phyloP scores from a whole-genome alignment of 2,113 vertebrate species.

The Carettochelys insculpta region DNA sequence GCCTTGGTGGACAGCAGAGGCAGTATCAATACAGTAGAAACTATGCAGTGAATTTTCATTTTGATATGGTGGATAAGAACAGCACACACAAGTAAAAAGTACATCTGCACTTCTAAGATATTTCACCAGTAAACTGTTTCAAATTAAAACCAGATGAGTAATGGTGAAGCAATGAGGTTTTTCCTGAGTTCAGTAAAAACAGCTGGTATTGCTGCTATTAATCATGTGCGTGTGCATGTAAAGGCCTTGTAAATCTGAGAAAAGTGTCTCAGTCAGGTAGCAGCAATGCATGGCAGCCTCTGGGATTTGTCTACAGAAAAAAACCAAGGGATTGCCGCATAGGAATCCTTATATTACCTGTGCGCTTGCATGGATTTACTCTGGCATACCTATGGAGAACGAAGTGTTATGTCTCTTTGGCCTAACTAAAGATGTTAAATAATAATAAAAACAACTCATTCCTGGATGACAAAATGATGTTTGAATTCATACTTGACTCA shows the following conservation, averaged over 20 bases:
- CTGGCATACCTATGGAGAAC: not conserved
- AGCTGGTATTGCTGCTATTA: conserved; percentile 45
- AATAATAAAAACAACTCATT: not conserved
- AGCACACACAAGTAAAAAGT: conserved; percentile 29
- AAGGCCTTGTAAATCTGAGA: conserved; percentile 33
- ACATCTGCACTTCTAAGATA: conserved; percentile 32
- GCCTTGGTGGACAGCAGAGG: conserved; percentile 18
- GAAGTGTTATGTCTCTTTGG: not conserved
- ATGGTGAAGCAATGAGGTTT: conserved; percentile 30
- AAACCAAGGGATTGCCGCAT: not conserved
- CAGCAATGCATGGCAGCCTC: conserved; percentile 26
- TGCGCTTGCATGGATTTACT: conserved; percentile 3
- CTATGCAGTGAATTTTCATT: conserved; percentile 21
- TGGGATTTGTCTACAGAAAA: not conserved
- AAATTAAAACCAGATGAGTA: conserved; percentile 60
- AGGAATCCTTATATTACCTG: not conserved
- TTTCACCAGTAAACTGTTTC: conserved; percentile 47
- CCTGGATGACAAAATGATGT: not conserved
- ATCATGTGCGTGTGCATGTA: conserved; percentile 16
- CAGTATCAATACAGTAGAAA: conserved; percentile 44
- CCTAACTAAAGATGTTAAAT: not conserved
- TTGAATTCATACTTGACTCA: not conserved
- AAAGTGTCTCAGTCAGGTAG: conserved; percentile 43
- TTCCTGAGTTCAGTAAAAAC: conserved; percentile 45
- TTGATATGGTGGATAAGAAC: conserved; percentile 4